These are phyloP conservation scores for Mustela erminea DNA, from an alignment of 2,797 vertebrate genomes.

Conservation along the genomic window DNA sequence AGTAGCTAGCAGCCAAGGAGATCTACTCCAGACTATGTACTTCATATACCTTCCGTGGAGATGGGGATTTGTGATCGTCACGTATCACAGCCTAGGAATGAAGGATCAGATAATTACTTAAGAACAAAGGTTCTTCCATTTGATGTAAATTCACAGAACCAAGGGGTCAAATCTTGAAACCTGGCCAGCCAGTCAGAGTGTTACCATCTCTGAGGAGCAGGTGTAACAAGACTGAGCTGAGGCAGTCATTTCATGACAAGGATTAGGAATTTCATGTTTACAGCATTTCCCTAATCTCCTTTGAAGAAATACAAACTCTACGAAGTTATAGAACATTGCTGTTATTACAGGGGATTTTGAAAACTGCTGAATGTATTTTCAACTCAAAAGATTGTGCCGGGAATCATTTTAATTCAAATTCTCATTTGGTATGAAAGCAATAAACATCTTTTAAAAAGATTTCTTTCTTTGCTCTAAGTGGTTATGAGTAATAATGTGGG, in stretches of 20 bases:
- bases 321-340: conserved; percentile 64
- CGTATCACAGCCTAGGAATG: neutral
- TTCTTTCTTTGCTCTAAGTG: conserved; percentile 79
- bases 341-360: conserved; percentile 72
- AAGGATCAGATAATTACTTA: neutral
- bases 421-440: conserved; percentile 79
- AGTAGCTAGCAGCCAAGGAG: neutral
- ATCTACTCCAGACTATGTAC: neutral
- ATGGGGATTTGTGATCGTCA: neutral
- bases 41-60: conserved; percentile 1
- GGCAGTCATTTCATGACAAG: neutral
- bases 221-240: neutral
- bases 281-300: conserved; percentile 53
- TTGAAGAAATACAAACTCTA: conserved; percentile 64
- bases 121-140: neutral
- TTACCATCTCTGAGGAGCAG: neutral
- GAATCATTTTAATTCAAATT: conserved; percentile 79
- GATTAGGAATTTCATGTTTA: conserved; percentile 56
- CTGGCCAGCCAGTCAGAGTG: neutral
- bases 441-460: conserved; percentile 81
- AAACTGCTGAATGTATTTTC: conserved; percentile 78
- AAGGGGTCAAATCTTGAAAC: neutral
- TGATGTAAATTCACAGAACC: neutral
- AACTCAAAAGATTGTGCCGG: conserved; percentile 60
- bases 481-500: conserved; percentile 79